A percentile compares a stretch with the other conserved stretches of the same genome.
Conservation (phyloP, 2,113 vertebrate species). For the Kryptolebias marmoratus region DNA sequence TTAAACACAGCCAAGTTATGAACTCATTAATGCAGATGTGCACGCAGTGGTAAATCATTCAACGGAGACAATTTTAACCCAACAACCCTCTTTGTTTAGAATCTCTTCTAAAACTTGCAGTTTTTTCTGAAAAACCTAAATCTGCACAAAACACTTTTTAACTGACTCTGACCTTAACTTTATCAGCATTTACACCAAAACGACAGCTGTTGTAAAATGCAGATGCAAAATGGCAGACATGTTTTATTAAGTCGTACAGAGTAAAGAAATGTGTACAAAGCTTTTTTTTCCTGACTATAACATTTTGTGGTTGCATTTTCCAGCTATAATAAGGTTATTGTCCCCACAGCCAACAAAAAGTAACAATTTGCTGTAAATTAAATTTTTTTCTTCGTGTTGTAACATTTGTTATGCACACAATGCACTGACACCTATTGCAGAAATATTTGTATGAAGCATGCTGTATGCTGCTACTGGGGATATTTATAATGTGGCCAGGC, state of each 20-base stretch:
- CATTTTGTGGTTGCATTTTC: neutral
- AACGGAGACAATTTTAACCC: too few species aligned
- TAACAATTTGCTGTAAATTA: neutral
- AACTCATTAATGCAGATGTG: too few species aligned
- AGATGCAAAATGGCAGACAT: neutral
- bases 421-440: neutral
- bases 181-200: too few species aligned
- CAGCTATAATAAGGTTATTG: neutral
- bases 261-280: neutral
- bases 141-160: too few species aligned
- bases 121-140: too few species aligned
- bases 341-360: neutral
- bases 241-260: neutral
- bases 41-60: too few species aligned
- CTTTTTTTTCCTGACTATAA: neutral
- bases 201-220: too few species aligned
- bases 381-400: conserved; percentile 5
- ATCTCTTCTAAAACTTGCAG: too few species aligned
- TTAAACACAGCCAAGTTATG: too few species aligned
- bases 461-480: neutral
- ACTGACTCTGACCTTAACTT: too few species aligned
- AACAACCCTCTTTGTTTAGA: too few species aligned
- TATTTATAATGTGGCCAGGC: neutral
- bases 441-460: neutral
- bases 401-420: neutral